A percentile compares a stretch with the other conserved stretches of the same genome.
Evolutionary conservation across 2,888 invertebrate genomes (phyloP).

Genomic region (Plebejus argus): DNA sequence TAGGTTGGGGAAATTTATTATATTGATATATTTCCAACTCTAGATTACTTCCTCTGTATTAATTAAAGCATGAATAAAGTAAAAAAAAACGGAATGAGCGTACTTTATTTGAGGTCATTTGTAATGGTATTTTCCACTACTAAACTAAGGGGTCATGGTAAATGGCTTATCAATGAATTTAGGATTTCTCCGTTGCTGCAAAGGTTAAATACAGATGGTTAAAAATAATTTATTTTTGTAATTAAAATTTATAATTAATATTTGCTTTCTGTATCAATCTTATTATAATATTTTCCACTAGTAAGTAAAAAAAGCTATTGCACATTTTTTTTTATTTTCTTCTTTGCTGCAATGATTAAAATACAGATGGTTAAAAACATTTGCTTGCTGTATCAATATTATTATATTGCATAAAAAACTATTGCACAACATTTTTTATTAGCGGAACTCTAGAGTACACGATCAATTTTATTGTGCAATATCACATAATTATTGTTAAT

Average conservation of each 20-base stretch:
- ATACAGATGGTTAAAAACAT: no score
- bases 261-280: background rate
- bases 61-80: background rate
- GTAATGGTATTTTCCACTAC: conserved; percentile 2
- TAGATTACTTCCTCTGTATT: background rate
- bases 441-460: no score
- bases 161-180: background rate
- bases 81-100: background rate
- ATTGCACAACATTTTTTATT: no score
- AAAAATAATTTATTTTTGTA: background rate
- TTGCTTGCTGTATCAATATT: no score
- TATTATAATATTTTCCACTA: background rate
- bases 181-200: background rate
- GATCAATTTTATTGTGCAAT: no score
- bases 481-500: no score
- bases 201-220: background rate
- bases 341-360: no score
- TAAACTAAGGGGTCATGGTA: background rate
- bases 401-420: no score
- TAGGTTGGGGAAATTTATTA: no score
- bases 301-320: background rate
- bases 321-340: background rate
- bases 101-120: background rate
- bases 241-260: background rate
- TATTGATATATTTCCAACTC: background rate